Evolutionary conservation across 2,113 vertebrate genomes (phyloP).

Genomic region (Pelecanoides urinatrix): DNA sequence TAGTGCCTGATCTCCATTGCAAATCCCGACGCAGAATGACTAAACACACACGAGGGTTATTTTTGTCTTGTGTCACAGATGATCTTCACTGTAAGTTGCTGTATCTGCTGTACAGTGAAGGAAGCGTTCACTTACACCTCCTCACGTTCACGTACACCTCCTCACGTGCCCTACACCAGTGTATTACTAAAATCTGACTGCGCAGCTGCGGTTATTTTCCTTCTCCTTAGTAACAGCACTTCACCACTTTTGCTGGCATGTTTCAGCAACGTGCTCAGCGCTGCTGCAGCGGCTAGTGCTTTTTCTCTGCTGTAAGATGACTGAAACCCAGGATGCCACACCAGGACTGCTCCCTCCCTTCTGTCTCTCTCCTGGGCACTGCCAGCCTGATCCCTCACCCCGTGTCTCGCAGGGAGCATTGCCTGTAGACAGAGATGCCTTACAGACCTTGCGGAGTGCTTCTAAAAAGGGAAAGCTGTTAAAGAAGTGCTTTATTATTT

Average conservation of each 20-base stretch:
- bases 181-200: background rate
- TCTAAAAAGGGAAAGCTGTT: background rate
- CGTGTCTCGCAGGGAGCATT: accelerated
- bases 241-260: background rate
- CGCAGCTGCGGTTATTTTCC: background rate
- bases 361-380: background rate
- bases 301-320: background rate
- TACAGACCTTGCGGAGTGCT: background rate
- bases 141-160: background rate
- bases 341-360: background rate
- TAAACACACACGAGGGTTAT: background rate
- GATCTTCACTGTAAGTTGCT: background rate
- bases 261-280: background rate
- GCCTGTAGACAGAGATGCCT: background rate
- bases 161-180: background rate
- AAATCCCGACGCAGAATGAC: background rate
- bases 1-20: background rate
- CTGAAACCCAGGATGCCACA: accelerated
- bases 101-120: background rate
- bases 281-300: background rate
- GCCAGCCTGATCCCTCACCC: background rate
- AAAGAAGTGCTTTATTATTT: background rate
- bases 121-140: background rate
- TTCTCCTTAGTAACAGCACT: background rate
- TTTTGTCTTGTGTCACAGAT: background rate